Base-by-base conservation (phyloP, 2,888 invertebrate species). In the Drosophila testacea region DNA sequence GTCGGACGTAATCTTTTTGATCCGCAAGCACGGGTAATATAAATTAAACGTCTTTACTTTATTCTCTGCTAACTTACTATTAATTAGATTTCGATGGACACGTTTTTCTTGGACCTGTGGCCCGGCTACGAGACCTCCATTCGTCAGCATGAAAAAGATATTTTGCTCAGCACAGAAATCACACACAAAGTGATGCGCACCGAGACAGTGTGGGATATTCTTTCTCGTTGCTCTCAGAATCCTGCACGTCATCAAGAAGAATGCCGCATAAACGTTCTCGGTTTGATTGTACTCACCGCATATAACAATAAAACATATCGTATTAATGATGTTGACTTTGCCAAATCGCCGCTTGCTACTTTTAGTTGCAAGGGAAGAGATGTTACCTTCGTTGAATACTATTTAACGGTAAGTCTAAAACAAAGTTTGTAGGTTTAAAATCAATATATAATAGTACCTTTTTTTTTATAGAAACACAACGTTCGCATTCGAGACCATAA, bases 101-200 rank as follows among this genome's bases (percentile, higher is more conserved):
- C 96, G 41, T 94, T 93, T 75, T 93, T 93, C 32, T 85, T 97
- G n/a, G 95, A 96, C 88, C 92, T 97, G 0, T 97, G 97, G 96
- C 97, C 97, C 0, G 97, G 97, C 0, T 97, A 96, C 77, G 93
- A 95, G 13, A 97, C 98, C 0, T 95, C 96, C 0, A 97, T 98
- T 41, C 94, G 97, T 1, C 96, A 97, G 81, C 96, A 96, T 88
- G 98, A 98, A 90, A 92, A 93, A 0, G 93, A 94, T 2, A 94
- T 98, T 13, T 92, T 98, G 13, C 93, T 98, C 93, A 96, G 96
- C 50, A 94, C 95, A 0, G 98, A 98, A 91, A 95, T 98, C 0
- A 94, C 95, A 0, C 97, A 97, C 88, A 98, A 98, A 93, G 95
- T 98, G 0, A 94, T 98, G 93, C 94, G 98, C 0, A 94, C 94